These are phyloP conservation scores for Unio pictorum DNA, from an alignment of 2,888 invertebrate genomes.

Conservation along the genomic window DNA sequence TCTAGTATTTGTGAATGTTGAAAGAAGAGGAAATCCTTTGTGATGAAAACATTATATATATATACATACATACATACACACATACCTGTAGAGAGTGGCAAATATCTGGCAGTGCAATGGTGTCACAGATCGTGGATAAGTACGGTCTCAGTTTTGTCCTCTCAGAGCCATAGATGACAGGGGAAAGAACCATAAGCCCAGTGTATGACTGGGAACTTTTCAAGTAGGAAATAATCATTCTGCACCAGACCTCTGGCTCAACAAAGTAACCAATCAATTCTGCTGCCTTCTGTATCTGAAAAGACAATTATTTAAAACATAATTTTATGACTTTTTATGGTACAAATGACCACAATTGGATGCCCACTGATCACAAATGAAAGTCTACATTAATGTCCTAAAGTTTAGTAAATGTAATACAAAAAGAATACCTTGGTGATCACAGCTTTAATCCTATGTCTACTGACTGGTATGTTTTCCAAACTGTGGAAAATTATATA, in stretches of 20 bases:
- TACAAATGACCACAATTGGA: too few species aligned
- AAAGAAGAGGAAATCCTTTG: too few species aligned
- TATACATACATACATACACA: background rate
- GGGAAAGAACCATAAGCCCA: slow-evolving; percentile 61
- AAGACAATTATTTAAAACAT: slow-evolving; percentile 12
- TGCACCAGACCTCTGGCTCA: slow-evolving; percentile 79
- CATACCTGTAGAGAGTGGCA: slow-evolving; percentile 73
- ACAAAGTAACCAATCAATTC: slow-evolving; percentile 86
- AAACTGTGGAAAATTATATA: too few species aligned
- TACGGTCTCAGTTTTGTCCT: slow-evolving; percentile 71
- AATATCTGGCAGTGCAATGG: slow-evolving; percentile 77
- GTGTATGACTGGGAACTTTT: slow-evolving; percentile 52
- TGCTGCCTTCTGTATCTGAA: slow-evolving; percentile 79
- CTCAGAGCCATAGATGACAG: slow-evolving; percentile 58
- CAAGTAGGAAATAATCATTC: slow-evolving; percentile 71
- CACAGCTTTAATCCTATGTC: too few species aligned
- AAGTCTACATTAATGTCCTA: too few species aligned
- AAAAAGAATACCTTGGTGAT: too few species aligned
- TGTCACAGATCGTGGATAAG: slow-evolving; percentile 76
- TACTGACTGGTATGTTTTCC: too few species aligned
- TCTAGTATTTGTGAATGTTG: too few species aligned
- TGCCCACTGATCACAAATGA: too few species aligned
- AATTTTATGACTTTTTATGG: too few species aligned
- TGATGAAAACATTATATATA: too few species aligned
- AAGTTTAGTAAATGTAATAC: too few species aligned